Evolutionary conservation across 2,113 vertebrate species (phyloP).

Genomic region (Tragelaphus imberbis): DNA sequence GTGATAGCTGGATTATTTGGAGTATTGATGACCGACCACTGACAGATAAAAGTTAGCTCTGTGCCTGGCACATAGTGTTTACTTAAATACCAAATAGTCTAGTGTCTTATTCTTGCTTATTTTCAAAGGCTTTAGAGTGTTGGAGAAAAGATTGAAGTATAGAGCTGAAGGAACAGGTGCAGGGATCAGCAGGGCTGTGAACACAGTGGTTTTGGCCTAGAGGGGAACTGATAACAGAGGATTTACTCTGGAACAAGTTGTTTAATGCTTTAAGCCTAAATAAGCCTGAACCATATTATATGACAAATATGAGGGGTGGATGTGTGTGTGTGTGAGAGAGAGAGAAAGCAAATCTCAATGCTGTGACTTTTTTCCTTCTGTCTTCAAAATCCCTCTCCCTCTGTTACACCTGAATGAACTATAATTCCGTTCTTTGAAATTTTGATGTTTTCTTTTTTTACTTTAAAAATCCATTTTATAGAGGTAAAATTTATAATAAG

Average conservation of each 20-base stretch:
- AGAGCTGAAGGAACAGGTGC: not conserved
- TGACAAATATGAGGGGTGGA: not conserved
- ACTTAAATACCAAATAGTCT: not conserved
- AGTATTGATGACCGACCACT: not conserved
- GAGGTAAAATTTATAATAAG: not conserved
- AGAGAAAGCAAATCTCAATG: not conserved
- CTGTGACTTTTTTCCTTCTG: not conserved
- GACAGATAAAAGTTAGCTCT: not conserved
- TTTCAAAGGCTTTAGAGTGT: not conserved
- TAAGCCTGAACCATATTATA: not conserved
- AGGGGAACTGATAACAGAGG: not conserved
- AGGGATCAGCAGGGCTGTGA: not conserved
- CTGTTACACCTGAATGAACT: not conserved
- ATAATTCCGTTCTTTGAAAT: constrained; percentile 2
- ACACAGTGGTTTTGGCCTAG: not conserved
- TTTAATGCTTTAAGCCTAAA: constrained; percentile 6
- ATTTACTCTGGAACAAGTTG: not conserved
- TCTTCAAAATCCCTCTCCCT: not conserved
- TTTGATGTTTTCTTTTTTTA: not conserved
- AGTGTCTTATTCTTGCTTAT: not conserved
- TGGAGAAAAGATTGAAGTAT: not conserved
- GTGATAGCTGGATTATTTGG: constrained; percentile 7
- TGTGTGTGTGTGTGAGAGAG: not conserved
- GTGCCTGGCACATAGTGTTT: not conserved
- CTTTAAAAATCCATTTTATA: not conserved